Percentiles rank a stretch among this genome's conserved stretches.
Conservation (phyloP, 2,113 vertebrate genomes). For the Pachycephala philippinensis region DNA sequence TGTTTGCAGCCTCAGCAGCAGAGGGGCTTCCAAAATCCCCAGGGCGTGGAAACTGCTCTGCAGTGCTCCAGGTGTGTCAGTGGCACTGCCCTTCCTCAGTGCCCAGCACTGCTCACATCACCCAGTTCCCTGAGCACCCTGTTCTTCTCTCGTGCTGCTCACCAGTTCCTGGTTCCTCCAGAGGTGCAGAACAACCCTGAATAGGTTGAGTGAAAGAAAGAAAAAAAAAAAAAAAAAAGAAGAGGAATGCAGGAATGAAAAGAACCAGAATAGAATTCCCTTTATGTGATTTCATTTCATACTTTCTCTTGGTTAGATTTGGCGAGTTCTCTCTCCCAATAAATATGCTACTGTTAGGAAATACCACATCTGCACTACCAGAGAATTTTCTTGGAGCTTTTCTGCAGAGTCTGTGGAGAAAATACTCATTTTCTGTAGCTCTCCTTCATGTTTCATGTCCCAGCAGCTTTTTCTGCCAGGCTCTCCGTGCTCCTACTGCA, state of each 20-base stretch:
- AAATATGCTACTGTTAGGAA: slow-evolving; percentile 1
- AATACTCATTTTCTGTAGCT: neutral
- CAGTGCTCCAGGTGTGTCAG: neutral
- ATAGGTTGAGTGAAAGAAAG: neutral
- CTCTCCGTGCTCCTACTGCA: neutral
- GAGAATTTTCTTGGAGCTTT: neutral
- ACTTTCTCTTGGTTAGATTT: neutral
- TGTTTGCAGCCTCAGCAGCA: neutral
- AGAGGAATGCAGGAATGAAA: neutral
- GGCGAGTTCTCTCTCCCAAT: neutral
- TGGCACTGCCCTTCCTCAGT: neutral
- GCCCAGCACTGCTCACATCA: neutral
- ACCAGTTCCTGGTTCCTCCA: neutral
- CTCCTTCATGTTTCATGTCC: neutral
- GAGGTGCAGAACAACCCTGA: neutral
- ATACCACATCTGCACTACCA: neutral
- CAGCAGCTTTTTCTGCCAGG: neutral
- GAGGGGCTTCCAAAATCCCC: neutral
- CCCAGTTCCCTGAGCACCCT: neutral
- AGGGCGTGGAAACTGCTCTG: neutral
- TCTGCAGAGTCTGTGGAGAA: neutral
- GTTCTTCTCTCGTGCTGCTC: neutral
- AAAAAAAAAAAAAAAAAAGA: neutral
- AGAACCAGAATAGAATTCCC: neutral
- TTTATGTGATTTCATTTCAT: neutral